Evolutionary conservation across 2,888 invertebrate genomes (phyloP), one percentile per base, ranked within the genome.

Genomic region (Horisme vitalbata): DNA sequence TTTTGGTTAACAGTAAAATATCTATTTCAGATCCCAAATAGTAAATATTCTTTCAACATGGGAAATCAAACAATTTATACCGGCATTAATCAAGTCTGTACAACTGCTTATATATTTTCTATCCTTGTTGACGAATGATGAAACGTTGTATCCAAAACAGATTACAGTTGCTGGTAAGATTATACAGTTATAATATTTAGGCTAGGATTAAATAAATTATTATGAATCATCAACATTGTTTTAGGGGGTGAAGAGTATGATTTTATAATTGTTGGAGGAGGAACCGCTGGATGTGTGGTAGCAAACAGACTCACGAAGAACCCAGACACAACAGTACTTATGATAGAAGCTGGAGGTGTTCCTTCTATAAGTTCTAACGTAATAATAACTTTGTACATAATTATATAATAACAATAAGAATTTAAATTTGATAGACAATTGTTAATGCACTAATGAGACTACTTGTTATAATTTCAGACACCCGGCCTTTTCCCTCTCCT

Each of bases 401-500:
- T 3, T 7, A 23, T n/a, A n/a, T n/a, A n/a, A n/a, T n/a, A n/a
- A n/a, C n/a, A n/a, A n/a, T n/a, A n/a, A n/a, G n/a, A n/a, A n/a
- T n/a, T n/a, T n/a, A n/a, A n/a, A n/a, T n/a, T n/a, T n/a, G n/a
- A n/a, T n/a, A n/a, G n/a, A n/a, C n/a, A n/a, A n/a, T n/a, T n/a
- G n/a, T n/a, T n/a, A n/a, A n/a, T n/a, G n/a, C n/a, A n/a, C n/a
- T n/a, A n/a, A n/a, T n/a, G n/a, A n/a, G n/a, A n/a, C n/a, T n/a
- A n/a, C n/a, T n/a, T n/a, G n/a, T n/a, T n/a, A n/a, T 23, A 10
- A 5, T 35, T 35, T 10, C 24, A 35, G 35, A 13, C 14, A 18
- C 33, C 24, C 12, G 43, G 61, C 4, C 52, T 60, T 0, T 33
- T 33, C 2, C 7, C 21, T 3, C 33, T 33, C 2, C 21, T 33